These are phyloP conservation scores for Psittacula derbiana DNA, from an alignment of 2,797 vertebrate species.

Conservation along the genomic window DNA sequence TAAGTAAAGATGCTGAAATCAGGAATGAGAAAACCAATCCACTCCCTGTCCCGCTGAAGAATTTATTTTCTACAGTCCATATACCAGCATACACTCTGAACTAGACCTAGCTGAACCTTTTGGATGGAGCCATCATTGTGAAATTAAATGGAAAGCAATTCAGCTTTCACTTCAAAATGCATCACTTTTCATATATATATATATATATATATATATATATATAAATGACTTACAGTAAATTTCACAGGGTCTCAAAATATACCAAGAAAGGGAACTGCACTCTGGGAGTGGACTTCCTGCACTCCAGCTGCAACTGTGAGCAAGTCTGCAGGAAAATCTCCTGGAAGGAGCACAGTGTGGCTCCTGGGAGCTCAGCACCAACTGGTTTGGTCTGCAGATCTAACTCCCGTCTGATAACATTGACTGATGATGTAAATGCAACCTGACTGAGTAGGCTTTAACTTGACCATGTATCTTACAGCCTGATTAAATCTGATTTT, in stretches of 20 bases:
- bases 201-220: too few species aligned
- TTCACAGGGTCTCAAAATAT: not conserved
- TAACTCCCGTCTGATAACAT: not conserved
- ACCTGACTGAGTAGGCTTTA: not conserved
- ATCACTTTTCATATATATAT: not conserved
- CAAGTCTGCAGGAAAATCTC: not conserved
- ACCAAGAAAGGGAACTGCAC: not conserved
- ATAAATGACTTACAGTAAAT: not conserved
- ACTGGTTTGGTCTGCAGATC: not conserved
- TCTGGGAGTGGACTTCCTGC: not conserved
- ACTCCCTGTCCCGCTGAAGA: not conserved
- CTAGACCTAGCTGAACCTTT: not conserved
- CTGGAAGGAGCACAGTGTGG: rapidly evolving
- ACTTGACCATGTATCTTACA: not conserved
- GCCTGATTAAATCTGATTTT: not conserved
- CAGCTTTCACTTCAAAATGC: not conserved
- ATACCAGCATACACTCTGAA: not conserved
- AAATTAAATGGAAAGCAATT: not conserved
- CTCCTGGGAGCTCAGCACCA: not conserved
- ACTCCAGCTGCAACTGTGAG: not conserved
- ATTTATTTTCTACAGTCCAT: not conserved
- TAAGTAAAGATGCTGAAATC: not conserved
- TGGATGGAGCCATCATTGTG: not conserved
- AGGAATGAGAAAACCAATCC: not conserved
- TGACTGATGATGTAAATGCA: not conserved